phyloP scores from a whole-genome alignment of 2,888 invertebrate species.

The Neoascia interrupta region DNA sequence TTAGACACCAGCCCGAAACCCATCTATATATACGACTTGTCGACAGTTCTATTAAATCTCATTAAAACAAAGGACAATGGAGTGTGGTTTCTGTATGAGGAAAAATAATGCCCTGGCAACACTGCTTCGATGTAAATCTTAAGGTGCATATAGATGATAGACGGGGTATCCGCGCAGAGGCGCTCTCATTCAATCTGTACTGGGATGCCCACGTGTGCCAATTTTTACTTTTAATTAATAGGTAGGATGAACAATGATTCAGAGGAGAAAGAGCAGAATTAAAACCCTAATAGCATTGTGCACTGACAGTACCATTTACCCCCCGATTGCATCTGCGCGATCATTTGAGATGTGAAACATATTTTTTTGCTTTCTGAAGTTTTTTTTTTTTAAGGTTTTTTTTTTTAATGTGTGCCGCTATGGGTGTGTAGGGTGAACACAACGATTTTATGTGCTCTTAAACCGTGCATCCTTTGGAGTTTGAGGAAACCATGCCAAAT shows the following conservation, averaged over 20 bases:
- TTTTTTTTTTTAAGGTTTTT: conserved; percentile 30
- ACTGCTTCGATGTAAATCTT: no score
- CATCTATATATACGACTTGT: conserved; percentile 36
- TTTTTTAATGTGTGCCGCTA: conserved; percentile 11
- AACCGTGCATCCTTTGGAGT: conserved; percentile 60
- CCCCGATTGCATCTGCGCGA: conserved; percentile 48
- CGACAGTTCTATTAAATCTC: conserved; percentile 30
- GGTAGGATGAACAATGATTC: conserved; percentile 68
- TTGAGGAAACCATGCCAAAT: conserved; percentile 43
- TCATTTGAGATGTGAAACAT: conserved; percentile 47
- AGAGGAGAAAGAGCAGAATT: conserved; percentile 28
- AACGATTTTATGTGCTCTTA: conserved; percentile 49
- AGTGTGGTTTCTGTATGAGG: not conserved
- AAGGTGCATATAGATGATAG: conserved; percentile 44
- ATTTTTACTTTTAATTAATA: conserved; percentile 65
- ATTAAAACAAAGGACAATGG: not conserved
- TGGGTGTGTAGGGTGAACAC: conserved; percentile 50
- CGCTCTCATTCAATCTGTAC: conserved; percentile 37
- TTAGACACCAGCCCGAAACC: no score
- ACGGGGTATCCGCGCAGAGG: conserved; percentile 14
- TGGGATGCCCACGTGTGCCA: conserved; percentile 58
- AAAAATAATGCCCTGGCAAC: no score
- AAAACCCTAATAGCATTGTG: conserved; percentile 58
- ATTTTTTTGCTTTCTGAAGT: conserved; percentile 2
- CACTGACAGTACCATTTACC: conserved; percentile 32